Evolutionary conservation across 2,797 vertebrate species (phyloP), one percentile per base, ranked within the genome.

Genomic region (Urocyon cinereoargenteus): DNA sequence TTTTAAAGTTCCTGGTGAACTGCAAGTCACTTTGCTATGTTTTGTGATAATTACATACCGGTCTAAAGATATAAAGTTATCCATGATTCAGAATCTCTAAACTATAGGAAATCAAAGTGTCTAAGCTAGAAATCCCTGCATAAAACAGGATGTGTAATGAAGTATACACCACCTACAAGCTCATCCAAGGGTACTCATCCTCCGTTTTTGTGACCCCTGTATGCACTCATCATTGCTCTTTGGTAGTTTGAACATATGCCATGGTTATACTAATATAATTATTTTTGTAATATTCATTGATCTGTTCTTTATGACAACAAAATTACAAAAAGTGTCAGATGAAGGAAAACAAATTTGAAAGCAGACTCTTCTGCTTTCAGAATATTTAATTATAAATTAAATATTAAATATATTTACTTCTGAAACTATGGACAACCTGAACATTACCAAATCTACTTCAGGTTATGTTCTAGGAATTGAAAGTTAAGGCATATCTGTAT

Each of bases 1-100:
- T 84, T 62, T 90, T 66, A 22, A 77, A 97, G 22, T 85, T 94
- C n/a, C 40, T 81, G 31, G 51, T 95, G 61, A 91, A 93, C 57
- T 89, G 6, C 61, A 85, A 73, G 73, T 61, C n/a, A 14, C 78
- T 87, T 86, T 75, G 59, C 31, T 68, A 12, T 73, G 40, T 13
- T 77, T 96, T 96, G 18, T 94, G 40, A 77, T 85, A 82, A 90
- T 88, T 85, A 66, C 12, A 66, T 81, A 81, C 21, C 70, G 78
- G 4, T 84, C 18, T 93, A 93, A 34, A 91, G 16, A 72, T 92
- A 77, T 83, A 40, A 95, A 77, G n/a, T 26, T 83, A 82, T 68
- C 83, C 40, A 55, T 90, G 49, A 68, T 45, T 96, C 89, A 51
- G 40, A 90, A 75, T 95, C 36, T 77, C 51, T 79, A 84, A 92